These are phyloP conservation scores for Anabas testudineus DNA, from an alignment of 2,797 vertebrate species.

Conservation along the genomic window DNA sequence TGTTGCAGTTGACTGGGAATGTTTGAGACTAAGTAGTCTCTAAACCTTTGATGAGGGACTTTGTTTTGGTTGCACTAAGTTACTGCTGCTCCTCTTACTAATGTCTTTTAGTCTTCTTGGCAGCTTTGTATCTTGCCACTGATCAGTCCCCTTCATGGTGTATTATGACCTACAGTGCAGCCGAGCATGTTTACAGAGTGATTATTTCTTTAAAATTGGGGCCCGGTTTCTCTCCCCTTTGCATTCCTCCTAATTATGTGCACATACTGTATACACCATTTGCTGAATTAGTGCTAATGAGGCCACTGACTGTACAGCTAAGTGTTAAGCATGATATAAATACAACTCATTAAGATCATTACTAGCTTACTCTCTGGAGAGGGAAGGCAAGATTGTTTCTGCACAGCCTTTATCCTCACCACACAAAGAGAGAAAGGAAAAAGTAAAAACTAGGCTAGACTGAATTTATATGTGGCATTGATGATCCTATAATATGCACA, in stretches of 20 bases:
- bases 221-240: conserved; percentile 4
- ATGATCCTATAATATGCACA: background rate
- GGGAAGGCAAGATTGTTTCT: conserved; percentile 21
- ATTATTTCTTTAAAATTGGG: conserved; percentile 53
- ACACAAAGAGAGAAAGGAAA: background rate
- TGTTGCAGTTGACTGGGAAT: conserved; percentile 47
- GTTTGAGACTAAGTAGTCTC: conserved; percentile 30
- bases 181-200: conserved; percentile 46
- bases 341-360: conserved; percentile 74
- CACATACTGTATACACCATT: conserved; percentile 63
- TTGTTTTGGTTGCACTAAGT: conserved; percentile 7
- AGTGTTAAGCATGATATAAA: conserved; percentile 68
- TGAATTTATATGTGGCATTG: background rate
- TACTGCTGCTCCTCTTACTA: conserved; percentile 22
- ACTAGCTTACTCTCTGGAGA: conserved; percentile 42
- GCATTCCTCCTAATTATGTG: conserved; percentile 64
- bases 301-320: conserved; percentile 66
- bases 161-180: conserved; percentile 48
- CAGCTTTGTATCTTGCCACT: conserved; percentile 21
- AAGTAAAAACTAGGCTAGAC: conserved; percentile 1
- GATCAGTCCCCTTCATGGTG: conserved; percentile 49
- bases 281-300: conserved; percentile 75
- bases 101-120: conserved; percentile 18
- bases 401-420: conserved; percentile 16
- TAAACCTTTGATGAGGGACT: conserved; percentile 62